phyloP scores from a whole-genome alignment of 2,888 invertebrate genomes.

The Clistopyga incitator region DNA sequence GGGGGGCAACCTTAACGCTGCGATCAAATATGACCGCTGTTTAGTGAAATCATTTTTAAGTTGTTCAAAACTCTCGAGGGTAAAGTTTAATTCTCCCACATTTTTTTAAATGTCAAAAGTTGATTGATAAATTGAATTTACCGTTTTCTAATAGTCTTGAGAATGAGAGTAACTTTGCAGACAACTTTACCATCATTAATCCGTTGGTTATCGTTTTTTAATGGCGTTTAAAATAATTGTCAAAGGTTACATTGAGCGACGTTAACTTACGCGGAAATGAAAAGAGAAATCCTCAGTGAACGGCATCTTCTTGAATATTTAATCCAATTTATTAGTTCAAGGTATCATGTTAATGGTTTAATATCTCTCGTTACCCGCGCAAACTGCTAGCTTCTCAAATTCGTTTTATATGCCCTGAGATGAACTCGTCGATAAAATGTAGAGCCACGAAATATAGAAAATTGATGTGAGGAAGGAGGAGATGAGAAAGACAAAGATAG shows the following conservation, averaged over 20 bases:
- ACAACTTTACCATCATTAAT: no score
- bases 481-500: slow-evolving; percentile 13
- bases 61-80: neutral
- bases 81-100: neutral
- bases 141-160: no score
- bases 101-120: neutral
- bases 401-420: slow-evolving; percentile 44
- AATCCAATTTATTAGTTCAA: no score
- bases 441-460: slow-evolving; percentile 27
- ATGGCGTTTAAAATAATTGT: no score
- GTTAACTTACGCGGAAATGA: no score
- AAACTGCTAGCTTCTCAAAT: slow-evolving; percentile 31
- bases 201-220: no score
- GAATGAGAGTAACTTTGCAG: no score
- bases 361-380: slow-evolving; percentile 17
- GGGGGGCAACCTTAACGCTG: slow-evolving; percentile 5
- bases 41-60: neutral
- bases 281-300: no score
- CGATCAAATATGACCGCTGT: slow-evolving; percentile 19
- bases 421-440: slow-evolving; percentile 61
- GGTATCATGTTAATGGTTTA: no score
- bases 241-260: no score
- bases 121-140: no score
- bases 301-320: no score
- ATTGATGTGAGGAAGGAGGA: slow-evolving; percentile 36